Base-by-base conservation (phyloP, 1,140 invertebrate genomes). In the Doryteuthis pealeii region DNA sequence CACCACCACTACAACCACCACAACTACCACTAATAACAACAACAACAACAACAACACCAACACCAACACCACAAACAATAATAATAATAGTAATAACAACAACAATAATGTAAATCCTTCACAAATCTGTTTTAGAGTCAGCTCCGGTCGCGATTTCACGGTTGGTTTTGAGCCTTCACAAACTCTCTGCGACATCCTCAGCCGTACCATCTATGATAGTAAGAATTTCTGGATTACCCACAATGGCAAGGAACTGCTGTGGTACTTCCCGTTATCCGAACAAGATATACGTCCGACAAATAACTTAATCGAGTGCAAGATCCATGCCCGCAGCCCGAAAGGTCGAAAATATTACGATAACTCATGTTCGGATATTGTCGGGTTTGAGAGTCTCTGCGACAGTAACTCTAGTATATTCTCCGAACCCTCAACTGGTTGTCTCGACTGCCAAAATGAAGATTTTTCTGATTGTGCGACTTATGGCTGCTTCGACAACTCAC, bases 111-210 rank as follows among this genome's bases (percentile, higher is more conserved):
- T 5, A 3, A 40, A 40, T 5, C 35, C 35, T 40, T 5, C 35
- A 28, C 2, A 62, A 28, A 62, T 62, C 26, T 62, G 54, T 18
- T 62, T 62, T 28, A 62, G 54, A 62, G 26, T 62, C 54, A 28
- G 26, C 26, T 62, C 54, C 18, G 54, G 54, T n/a, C 54, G 54
- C 18, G 54, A 62, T 62, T 62, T 62, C 26, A 62, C 54, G 10
- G 22, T 62, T 28, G 54, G 26, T 22, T 62, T 62, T 62, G 10
- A 62, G 5, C 54, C 54, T 62, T 28, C 18, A 6, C 54, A 62
- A 28, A 62, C 54, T 22, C 54, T 62, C 54, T 62, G 54, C 26
- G 54, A 62, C 54, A 62, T 62, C 54, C 54, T 62, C 1, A 62
- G 54, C 26, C 54, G 54, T 14, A 62, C 54, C 18, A 62, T 62